Percentiles rank a stretch among this genome's conserved stretches.
Conservation (phyloP, 1,140 invertebrate species). For the Colletes gigas region DNA sequence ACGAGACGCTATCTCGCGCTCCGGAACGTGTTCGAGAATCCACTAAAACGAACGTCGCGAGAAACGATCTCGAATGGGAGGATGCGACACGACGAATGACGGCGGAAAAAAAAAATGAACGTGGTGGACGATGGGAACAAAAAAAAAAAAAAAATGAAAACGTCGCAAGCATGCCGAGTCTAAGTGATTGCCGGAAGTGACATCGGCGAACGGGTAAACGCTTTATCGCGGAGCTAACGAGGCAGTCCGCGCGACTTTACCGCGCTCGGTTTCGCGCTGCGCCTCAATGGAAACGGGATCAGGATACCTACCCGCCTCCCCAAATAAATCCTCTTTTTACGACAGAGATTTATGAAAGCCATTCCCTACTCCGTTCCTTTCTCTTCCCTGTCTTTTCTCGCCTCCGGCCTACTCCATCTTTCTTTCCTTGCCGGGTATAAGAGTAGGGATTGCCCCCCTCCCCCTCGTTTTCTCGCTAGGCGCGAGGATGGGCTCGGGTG, state of each 20-base stretch:
- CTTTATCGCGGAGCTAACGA: constrained; percentile 77
- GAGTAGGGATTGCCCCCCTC: constrained; percentile 41
- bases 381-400: constrained; percentile 34
- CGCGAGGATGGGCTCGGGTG: constrained; percentile 51
- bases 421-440: constrained; percentile 44
- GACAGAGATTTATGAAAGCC: constrained; percentile 79
- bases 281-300: constrained; percentile 70
- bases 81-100: constrained; percentile 43
- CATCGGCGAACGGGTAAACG: constrained; percentile 72
- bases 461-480: constrained; percentile 15
- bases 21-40: not conserved
- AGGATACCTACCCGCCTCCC: constrained; percentile 61
- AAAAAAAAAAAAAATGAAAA: constrained; percentile 40
- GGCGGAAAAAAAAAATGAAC: not conserved
- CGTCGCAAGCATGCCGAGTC: constrained; percentile 44
- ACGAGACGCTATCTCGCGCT: not conserved
- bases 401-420: constrained; percentile 57
- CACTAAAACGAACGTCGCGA: constrained; percentile 1
- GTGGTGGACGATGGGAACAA: constrained; percentile 39
- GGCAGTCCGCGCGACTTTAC: constrained; percentile 65
- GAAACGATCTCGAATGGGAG: not conserved
- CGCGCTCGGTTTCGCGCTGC: constrained; percentile 68
- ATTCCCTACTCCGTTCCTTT: constrained; percentile 60
- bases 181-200: constrained; percentile 77
- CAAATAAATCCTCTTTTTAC: constrained; percentile 80